Base-by-base conservation (phyloP, 1,140 invertebrate species). In the Physella acuta region DNA sequence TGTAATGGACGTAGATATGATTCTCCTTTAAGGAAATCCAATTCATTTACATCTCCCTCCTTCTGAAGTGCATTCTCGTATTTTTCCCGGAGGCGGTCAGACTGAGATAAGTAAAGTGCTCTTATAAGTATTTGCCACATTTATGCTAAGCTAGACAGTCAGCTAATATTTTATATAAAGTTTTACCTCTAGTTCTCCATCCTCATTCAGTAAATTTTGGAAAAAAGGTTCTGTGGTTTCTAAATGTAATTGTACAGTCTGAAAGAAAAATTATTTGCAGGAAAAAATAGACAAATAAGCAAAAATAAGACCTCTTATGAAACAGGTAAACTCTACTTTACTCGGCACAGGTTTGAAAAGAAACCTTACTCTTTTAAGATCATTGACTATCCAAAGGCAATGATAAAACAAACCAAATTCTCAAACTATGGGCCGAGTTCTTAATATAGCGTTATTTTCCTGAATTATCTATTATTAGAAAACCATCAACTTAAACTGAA, bases 151-250 rank as follows among this genome's bases (percentile, higher is more conserved):
- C 4, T 11, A 28, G 34, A n/a, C n/a, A n/a, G n/a, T n/a, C n/a
- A n/a, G n/a, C n/a, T n/a, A n/a, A n/a, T n/a, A n/a, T n/a, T n/a
- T n/a, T n/a, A n/a, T n/a, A n/a, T n/a, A n/a, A n/a, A n/a, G 31
- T 74, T 74, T 75, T 69, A 77, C 76, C 68, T 77, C 72, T 17
- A 77, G 63, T 64, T 77, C 74, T 34, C 72, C 76, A 73, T 77
- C 72, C 44, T 53, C 60, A 44, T 76, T 74, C 1, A 72, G 67
- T 24, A 78, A 51, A 37, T 60, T 71, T 63, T 74, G 68, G 51
- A 78, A 73, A 55, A 71, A 71, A 0, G 62, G n/a, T 63, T 78
- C 75, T 49, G 70, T 74, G 52, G 68, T 70, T 30, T 69, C 70
- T 14, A 34, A 59, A 51, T 73, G 72, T 36, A 78, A 60, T n/a